phyloP scores from a whole-genome alignment of 2,888 invertebrate genomes.

The Ophion costatus region DNA sequence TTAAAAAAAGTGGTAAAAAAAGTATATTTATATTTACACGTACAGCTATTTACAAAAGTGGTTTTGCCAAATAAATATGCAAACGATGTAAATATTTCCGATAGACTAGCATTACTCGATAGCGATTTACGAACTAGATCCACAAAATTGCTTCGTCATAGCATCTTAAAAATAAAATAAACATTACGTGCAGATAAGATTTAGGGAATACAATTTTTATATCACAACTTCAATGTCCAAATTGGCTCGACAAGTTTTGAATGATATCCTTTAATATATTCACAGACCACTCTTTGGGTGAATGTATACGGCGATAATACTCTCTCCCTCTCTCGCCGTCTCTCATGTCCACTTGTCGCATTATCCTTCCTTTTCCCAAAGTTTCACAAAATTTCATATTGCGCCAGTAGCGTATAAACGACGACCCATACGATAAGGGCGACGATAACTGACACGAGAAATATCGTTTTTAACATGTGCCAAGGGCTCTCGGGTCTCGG shows the following conservation, averaged over 20 bases:
- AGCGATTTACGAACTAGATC: slow-evolving; percentile 35
- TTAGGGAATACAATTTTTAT: slow-evolving; percentile 17
- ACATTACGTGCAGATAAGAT: neutral
- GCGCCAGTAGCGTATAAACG: slow-evolving; percentile 80
- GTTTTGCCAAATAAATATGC: neutral
- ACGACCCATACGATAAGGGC: slow-evolving; percentile 84
- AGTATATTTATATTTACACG: slow-evolving; percentile 22
- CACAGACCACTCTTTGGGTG: neutral
- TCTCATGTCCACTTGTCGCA: neutral
- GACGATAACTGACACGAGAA: slow-evolving; percentile 83
- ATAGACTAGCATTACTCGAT: slow-evolving; percentile 4
- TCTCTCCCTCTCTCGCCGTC: neutral
- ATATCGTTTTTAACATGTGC: slow-evolving; percentile 84
- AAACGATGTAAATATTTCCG: slow-evolving; percentile 22
- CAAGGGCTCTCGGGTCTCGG: slow-evolving; percentile 84
- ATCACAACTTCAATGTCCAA: slow-evolving; percentile 3
- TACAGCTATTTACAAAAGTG: slow-evolving; percentile 52
- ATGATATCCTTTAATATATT: neutral
- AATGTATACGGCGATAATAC: neutral
- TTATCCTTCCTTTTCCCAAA: neutral
- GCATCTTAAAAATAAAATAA: slow-evolving; percentile 4
- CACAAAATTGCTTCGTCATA: slow-evolving; percentile 41
- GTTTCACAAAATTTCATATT: slow-evolving; percentile 76
- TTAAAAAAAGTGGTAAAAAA: slow-evolving; percentile 7
- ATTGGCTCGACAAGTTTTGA: slow-evolving; percentile 3